Conservation (phyloP, 2,113 vertebrate genomes). For the Brachionichthys hirsutus region DNA sequence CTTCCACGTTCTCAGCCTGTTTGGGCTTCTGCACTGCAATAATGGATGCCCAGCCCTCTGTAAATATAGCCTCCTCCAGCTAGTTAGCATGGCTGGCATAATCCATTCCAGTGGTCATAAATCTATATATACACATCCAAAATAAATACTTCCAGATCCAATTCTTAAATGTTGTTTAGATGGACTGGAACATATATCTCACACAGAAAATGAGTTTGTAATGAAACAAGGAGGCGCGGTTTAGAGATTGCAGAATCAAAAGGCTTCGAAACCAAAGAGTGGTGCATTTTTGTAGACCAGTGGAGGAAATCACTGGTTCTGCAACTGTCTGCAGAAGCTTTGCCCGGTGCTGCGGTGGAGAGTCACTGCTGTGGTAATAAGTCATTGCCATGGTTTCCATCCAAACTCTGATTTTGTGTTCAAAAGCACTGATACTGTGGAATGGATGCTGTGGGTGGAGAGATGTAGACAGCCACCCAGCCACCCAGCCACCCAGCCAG, state of each 20-base stretch:
- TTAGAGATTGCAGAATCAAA: conserved; percentile 18
- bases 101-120: conserved; percentile 67
- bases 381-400: conserved; percentile 71
- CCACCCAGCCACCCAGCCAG: conserved; percentile 30
- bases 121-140: conserved; percentile 73
- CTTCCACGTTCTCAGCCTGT: conserved; percentile 64
- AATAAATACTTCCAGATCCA: conserved; percentile 77
- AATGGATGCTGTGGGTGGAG: conserved; percentile 63
- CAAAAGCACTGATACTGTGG: conserved; percentile 53
- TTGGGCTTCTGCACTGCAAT: conserved; percentile 59
- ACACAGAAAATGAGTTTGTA: conserved; percentile 40
- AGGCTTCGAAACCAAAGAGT: conserved; percentile 22
- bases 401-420: conserved; percentile 52
- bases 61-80: conserved; percentile 77
- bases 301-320: conserved; percentile 57
- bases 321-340: conserved; percentile 46
- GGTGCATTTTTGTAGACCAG: conserved; percentile 49
- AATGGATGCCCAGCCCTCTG: conserved; percentile 70
- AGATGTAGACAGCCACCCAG: conserved; percentile 29
- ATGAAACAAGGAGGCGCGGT: conserved; percentile 15
- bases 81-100: conserved; percentile 79
- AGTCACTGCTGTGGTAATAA: conserved; percentile 67
- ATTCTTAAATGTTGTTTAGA: conserved; percentile 66
- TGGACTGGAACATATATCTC: conserved; percentile 43
- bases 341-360: conserved; percentile 57